Evolutionary conservation across 2,888 invertebrate species (phyloP).

Genomic region (Andrena chrysosceles): DNA sequence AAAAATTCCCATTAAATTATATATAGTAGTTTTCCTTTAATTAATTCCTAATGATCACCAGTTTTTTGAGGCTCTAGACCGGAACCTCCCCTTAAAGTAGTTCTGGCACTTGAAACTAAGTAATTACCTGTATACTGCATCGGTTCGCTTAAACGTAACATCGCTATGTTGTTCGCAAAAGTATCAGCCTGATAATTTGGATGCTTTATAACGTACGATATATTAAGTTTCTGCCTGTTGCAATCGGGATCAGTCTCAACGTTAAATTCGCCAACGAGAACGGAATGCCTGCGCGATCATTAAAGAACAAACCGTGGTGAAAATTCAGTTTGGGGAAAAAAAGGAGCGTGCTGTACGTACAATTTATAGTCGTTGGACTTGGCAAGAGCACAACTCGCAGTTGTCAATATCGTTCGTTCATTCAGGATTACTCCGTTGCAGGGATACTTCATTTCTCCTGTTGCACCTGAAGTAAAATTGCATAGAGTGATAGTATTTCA

Average conservation of each 20-base stretch:
- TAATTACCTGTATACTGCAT: constrained; percentile 88
- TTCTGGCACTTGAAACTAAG: constrained; percentile 2
- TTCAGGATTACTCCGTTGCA: constrained; percentile 91
- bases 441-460: constrained; percentile 90
- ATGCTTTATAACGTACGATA: constrained; percentile 92
- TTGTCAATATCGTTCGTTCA: constrained; percentile 88
- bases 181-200: constrained; percentile 88
- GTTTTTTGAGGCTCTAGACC: too few relatives aligned
- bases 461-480: constrained; percentile 86
- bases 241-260: constrained; percentile 91
- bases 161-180: constrained; percentile 89
- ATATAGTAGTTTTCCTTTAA: too few relatives aligned
- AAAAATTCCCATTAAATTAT: too few relatives aligned
- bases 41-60: too few relatives aligned
- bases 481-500: neutral
- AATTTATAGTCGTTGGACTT: constrained; percentile 91
- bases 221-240: constrained; percentile 89
- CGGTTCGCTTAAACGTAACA: constrained; percentile 89
- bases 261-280: constrained; percentile 91
- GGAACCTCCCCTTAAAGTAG: neutral
- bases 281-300: constrained; percentile 87
- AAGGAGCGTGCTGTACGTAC: constrained; percentile 85
- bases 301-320: too few relatives aligned
- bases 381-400: constrained; percentile 92
- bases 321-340: neutral